Base-by-base conservation (phyloP, 2,797 vertebrate species). In the Manis javanica region DNA sequence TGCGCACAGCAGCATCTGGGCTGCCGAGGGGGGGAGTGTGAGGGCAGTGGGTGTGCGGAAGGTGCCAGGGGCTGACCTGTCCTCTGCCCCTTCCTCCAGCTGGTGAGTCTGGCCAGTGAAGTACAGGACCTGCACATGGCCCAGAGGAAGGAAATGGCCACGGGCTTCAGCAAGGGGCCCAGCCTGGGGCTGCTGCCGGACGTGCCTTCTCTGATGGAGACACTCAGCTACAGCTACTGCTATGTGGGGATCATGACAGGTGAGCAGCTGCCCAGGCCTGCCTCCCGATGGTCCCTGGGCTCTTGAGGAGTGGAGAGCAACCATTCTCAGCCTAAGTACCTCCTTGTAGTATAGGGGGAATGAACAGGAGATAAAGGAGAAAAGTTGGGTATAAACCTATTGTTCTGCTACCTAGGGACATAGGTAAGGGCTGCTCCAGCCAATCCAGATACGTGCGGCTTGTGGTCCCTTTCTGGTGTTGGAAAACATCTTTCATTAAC, bases 91-190 rank as follows among this genome's bases (percentile, higher is more conserved):
- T 87, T 31, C 51, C 72, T 29, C 53, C 96, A 99, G 99, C 99
- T 99, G 99, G 99, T 99, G 97, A 99, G 99, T 95, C 98, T 99
- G 23, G 99, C 99, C 84, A 99, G 99, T 92, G 99, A 99, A 81
- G 98, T 99, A 51, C 98, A 99, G 87, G 99, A 98, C 96, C 99
- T 99, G 95, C 99, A 99, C 87, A 19, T 97, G 75, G 99, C 99
- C 93, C 99, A 99, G 98, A 99, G 99, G 96, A 98, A 99, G 96
- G 99, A 99, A 23, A 98, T 99, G 96, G 98, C 98, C 91, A 21
- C 42, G 0, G 98, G 99, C 15, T 99, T 99, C 94, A 93, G 97
- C 69, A 99, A 99, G 98, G 98, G 98, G 7, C 96, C 98, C 0
- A 87, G 98, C 10, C 79, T 99, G 84, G 98, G 98, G 13, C 97